Percentiles rank a stretch among this genome's conserved stretches.
These are phyloP conservation scores for Slavum lentiscoides DNA, from an alignment of 2,888 invertebrate genomes.

Conservation along the genomic window DNA sequence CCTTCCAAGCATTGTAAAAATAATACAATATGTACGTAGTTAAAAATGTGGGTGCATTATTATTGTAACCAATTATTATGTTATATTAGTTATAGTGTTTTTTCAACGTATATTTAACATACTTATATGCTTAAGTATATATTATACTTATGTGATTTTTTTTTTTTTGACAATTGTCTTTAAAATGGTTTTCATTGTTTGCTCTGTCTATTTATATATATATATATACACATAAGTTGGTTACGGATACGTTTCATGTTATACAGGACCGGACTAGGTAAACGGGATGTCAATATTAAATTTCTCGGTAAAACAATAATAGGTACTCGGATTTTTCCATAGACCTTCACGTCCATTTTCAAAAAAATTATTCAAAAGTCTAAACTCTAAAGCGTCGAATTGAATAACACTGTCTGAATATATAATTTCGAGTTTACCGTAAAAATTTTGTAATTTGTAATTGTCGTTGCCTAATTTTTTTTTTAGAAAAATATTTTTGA, in stretches of 20 bases:
- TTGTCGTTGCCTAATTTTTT: too few relatives aligned
- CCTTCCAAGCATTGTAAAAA: too few relatives aligned
- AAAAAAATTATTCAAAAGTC: too few relatives aligned
- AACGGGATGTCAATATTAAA: neutral
- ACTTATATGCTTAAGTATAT: neutral
- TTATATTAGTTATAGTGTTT: neutral
- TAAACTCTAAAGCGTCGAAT: too few relatives aligned
- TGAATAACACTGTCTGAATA: too few relatives aligned
- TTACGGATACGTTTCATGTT: neutral
- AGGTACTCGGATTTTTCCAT: too few relatives aligned
- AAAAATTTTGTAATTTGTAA: too few relatives aligned
- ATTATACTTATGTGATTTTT: neutral
- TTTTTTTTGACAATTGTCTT: neutral
- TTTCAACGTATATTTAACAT: neutral
- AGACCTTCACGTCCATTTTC: too few relatives aligned
- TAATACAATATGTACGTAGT: neutral
- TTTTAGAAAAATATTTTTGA: too few relatives aligned
- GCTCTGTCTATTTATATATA: neutral
- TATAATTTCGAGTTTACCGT: too few relatives aligned
- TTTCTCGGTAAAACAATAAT: neutral
- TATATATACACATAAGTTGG: neutral
- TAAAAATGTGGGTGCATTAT: neutral
- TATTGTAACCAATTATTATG: neutral
- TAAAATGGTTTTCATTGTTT: neutral
- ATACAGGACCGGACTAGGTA: neutral